Evolutionary conservation across 2,113 vertebrate genomes (phyloP).

Genomic region (Colinus virginianus): DNA sequence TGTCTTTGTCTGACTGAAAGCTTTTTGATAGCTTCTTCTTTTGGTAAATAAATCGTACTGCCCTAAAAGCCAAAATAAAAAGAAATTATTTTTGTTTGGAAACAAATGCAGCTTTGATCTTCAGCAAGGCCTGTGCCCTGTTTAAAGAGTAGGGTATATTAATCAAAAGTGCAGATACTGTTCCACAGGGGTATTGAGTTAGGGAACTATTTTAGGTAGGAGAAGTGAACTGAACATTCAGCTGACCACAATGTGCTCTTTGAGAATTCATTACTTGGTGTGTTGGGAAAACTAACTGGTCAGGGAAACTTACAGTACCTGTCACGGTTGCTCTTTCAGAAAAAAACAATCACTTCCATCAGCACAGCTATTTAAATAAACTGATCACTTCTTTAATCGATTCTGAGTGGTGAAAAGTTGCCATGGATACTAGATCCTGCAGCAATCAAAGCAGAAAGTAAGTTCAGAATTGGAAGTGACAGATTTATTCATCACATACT

Average conservation of each 20-base stretch:
- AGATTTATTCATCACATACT: slow-evolving; percentile 85
- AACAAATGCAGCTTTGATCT: background rate
- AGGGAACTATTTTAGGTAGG: background rate
- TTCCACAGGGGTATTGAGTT: slow-evolving; percentile 53
- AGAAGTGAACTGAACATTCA: slow-evolving; percentile 4
- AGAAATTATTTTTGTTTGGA: background rate
- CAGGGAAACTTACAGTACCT: slow-evolving; percentile 57
- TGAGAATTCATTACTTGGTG: slow-evolving; percentile 27
- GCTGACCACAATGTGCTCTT: slow-evolving; percentile 6
- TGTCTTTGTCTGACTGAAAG: background rate
- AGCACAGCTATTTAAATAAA: slow-evolving; percentile 76
- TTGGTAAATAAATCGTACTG: background rate
- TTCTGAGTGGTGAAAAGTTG: slow-evolving; percentile 83
- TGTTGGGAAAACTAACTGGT: slow-evolving; percentile 57
- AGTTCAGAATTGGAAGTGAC: slow-evolving; percentile 84
- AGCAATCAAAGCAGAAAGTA: slow-evolving; percentile 81
- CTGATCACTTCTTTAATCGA: slow-evolving; percentile 79
- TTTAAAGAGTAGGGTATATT: background rate
- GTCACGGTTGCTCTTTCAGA: slow-evolving; percentile 70
- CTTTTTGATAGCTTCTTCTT: background rate
- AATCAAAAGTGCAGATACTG: slow-evolving; percentile 38
- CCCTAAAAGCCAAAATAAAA: background rate
- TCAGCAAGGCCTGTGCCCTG: background rate
- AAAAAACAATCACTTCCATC: slow-evolving; percentile 72
- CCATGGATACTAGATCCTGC: slow-evolving; percentile 80